phyloP scores from a whole-genome alignment of 1,140 invertebrate genomes.

The Cydia fagiglandana region DNA sequence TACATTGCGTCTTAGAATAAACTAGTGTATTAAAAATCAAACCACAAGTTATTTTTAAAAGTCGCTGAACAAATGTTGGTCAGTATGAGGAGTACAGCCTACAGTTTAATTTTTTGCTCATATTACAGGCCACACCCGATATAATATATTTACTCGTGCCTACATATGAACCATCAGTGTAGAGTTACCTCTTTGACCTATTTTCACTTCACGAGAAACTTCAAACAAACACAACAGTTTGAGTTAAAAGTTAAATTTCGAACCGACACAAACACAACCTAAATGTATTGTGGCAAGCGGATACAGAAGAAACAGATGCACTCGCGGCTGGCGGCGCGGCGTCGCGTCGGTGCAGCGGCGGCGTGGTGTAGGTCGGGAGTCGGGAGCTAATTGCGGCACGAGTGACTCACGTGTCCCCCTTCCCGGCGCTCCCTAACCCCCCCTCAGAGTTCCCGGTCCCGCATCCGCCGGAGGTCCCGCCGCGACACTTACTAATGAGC shows the following conservation, averaged over 20 bases:
- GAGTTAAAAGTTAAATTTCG: not conserved
- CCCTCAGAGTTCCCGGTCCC: not conserved
- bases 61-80: no score
- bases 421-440: not conserved
- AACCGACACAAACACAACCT: not conserved
- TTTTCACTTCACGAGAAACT: not conserved
- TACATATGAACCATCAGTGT: not conserved
- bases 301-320: conserved; percentile 12
- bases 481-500: conserved; percentile 14
- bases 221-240: no score
- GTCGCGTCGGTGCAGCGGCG: not conserved
- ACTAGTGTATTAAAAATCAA: no score
- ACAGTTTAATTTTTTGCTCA: no score
- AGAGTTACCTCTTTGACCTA: conserved; percentile 14
- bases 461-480: not conserved
- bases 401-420: not conserved
- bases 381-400: conserved; percentile 26
- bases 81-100: no score
- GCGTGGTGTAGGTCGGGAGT: conserved; percentile 22
- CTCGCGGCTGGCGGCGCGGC: not conserved
- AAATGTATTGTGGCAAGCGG: not conserved
- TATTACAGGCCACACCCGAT: no score
- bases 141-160: no score
- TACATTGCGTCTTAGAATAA: no score
- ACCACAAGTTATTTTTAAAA: no score